A percentile compares a stretch with the other conserved stretches of the same genome.
phyloP scores from a whole-genome alignment of 2,113 vertebrate species.

The Sinocyclocheilus anophthalmus region DNA sequence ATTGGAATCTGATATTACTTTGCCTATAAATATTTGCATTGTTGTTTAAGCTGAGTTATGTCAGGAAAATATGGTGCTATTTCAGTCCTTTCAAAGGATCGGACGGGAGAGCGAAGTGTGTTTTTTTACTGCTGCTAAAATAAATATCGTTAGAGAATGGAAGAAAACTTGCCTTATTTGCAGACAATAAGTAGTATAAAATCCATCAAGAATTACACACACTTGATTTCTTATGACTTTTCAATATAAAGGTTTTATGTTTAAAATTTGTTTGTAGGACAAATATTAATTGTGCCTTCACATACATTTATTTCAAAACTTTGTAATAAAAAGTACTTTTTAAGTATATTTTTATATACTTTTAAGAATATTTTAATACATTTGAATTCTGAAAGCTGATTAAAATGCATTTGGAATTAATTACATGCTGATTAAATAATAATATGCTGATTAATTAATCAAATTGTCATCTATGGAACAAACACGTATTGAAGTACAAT shows the following conservation, averaged over 20 bases:
- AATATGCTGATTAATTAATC: not conserved
- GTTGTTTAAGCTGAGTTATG: slow-evolving; percentile 1
- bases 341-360: not conserved
- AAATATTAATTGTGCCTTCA: not conserved
- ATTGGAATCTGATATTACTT: slow-evolving; percentile 30
- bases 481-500: not conserved
- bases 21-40: slow-evolving; percentile 19
- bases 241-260: not conserved
- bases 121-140: not conserved
- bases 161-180: not conserved
- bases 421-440: too few species aligned
- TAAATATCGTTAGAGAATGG: not conserved
- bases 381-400: not conserved
- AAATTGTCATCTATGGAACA: not conserved
- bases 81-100: not conserved
- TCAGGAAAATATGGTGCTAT: slow-evolving; percentile 23
- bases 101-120: not conserved
- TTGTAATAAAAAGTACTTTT: not conserved
- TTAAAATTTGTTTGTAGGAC: not conserved
- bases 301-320: not conserved
- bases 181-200: not conserved
- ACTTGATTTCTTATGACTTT: not conserved
- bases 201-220: not conserved
- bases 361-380: not conserved
- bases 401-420: not conserved